Evolutionary conservation across 2,113 vertebrate genomes (phyloP).

Genomic region (Nerophis lumbriciformis): DNA sequence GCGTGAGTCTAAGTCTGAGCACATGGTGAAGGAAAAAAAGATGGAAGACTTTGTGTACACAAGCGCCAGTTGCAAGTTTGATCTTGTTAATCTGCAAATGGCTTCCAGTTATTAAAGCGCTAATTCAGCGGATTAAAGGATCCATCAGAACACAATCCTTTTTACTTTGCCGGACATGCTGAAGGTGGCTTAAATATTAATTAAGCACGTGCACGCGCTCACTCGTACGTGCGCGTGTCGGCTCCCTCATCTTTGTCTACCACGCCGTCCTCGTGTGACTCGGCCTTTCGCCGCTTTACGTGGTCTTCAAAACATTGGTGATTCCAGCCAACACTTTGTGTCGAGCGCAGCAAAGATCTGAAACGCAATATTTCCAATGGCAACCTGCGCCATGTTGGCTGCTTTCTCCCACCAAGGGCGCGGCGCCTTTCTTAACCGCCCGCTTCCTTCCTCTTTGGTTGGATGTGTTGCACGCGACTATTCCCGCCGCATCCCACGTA

Average conservation of each 20-base stretch:
- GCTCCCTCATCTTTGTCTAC: not conserved
- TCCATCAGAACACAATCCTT: constrained; percentile 67
- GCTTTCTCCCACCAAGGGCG: not conserved
- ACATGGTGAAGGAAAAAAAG: constrained; percentile 12
- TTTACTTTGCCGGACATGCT: constrained; percentile 54
- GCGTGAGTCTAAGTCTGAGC: not conserved
- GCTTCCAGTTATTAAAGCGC: constrained; percentile 72
- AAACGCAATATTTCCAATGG: constrained; percentile 32
- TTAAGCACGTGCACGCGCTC: constrained; percentile 52
- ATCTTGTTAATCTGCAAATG: constrained; percentile 73
- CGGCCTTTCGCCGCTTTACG: not conserved
- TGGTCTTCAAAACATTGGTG: not conserved
- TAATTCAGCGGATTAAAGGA: constrained; percentile 71
- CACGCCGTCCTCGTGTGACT: not conserved
- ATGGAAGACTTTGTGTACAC: constrained; percentile 69
- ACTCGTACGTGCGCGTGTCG: not conserved
- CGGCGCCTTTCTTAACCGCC: not conserved
- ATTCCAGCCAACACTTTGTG: constrained; percentile 21
- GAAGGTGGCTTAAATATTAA: constrained; percentile 72
- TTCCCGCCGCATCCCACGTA: constrained; percentile 51
- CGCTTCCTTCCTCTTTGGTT: not conserved
- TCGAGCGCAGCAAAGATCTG: constrained; percentile 1
- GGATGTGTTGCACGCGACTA: constrained; percentile 12
- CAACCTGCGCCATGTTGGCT: constrained; percentile 29
- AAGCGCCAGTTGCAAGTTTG: constrained; percentile 62